A percentile compares a stretch with the other conserved stretches of the same genome.
Evolutionary conservation across 2,797 vertebrate species (phyloP).

Genomic region (Typhlichthys eigenmanni): DNA sequence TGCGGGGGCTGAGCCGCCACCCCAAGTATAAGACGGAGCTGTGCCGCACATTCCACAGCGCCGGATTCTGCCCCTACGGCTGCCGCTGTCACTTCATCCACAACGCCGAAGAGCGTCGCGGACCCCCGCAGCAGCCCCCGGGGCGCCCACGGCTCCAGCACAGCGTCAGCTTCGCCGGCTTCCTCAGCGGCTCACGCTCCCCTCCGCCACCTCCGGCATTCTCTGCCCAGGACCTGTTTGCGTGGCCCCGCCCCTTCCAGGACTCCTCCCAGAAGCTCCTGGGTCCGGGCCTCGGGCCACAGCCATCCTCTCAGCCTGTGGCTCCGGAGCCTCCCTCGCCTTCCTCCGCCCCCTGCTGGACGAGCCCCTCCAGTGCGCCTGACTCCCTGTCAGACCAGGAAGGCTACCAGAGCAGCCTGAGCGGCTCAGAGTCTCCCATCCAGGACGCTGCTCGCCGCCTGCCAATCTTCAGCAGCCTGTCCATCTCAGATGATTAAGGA

Average conservation of each 20-base stretch:
- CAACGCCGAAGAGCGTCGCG: slow-evolving; percentile 82
- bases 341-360: slow-evolving; percentile 79
- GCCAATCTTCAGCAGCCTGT: slow-evolving; percentile 92
- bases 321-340: slow-evolving; percentile 50
- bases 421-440: slow-evolving; percentile 86
- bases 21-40: slow-evolving; percentile 87
- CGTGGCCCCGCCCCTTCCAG: slow-evolving; percentile 82
- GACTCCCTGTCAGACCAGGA: slow-evolving; percentile 89
- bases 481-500: slow-evolving; percentile 83
- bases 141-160: slow-evolving; percentile 86
- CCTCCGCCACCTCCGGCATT: slow-evolving; percentile 77
- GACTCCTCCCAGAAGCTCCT: slow-evolving; percentile 85
- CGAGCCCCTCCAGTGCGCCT: slow-evolving; percentile 80
- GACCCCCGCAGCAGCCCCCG: slow-evolving; percentile 65
- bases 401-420: slow-evolving; percentile 87
- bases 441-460: slow-evolving; percentile 86
- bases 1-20: slow-evolving; percentile 81
- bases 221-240: slow-evolving; percentile 75
- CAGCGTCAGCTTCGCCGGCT: slow-evolving; percentile 88
- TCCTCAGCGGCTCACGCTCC: slow-evolving; percentile 84
- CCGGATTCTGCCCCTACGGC: slow-evolving; percentile 83
- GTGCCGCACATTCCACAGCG: slow-evolving; percentile 85
- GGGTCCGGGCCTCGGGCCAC: slow-evolving; percentile 73
- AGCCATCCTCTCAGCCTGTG: slow-evolving; percentile 36
- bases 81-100: slow-evolving; percentile 86